Conservation (phyloP, 2,888 invertebrate genomes). For the Polyploca ridens region DNA sequence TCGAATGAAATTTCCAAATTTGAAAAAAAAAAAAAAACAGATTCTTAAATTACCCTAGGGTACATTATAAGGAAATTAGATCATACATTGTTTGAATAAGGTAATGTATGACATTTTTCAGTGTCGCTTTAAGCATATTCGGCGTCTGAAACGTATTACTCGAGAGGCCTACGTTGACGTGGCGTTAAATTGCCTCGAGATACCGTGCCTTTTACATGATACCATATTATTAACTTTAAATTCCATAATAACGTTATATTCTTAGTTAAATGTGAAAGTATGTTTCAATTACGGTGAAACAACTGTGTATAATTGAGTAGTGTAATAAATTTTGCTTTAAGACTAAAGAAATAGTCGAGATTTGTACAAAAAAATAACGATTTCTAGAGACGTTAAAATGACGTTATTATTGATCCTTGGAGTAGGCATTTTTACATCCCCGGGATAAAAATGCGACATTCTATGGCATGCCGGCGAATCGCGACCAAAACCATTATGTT, state of each 20-base stretch:
- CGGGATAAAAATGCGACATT: too few relatives aligned
- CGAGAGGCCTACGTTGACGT: slow-evolving; percentile 63
- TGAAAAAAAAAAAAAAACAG: neutral
- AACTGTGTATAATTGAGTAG: too few relatives aligned
- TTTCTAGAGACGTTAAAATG: too few relatives aligned
- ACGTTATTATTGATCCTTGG: too few relatives aligned
- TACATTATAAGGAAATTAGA: slow-evolving; percentile 31
- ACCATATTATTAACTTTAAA: slow-evolving; percentile 5
- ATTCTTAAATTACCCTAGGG: neutral
- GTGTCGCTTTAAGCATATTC: slow-evolving; percentile 56
- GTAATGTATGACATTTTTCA: slow-evolving; percentile 61
- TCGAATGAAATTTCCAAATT: neutral
- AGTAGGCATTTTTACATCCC: too few relatives aligned
- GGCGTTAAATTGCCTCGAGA: slow-evolving; percentile 77
- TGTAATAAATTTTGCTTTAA: too few relatives aligned
- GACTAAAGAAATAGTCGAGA: too few relatives aligned
- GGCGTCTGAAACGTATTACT: slow-evolving; percentile 60
- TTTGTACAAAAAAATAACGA: too few relatives aligned
- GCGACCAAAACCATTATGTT: too few relatives aligned
- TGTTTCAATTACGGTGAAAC: neutral
- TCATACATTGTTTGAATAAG: slow-evolving; percentile 54
- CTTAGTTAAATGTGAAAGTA: neutral
- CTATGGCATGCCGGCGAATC: too few relatives aligned
- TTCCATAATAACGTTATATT: neutral
- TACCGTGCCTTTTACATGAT: slow-evolving; percentile 19